These are phyloP conservation scores for Campoletis raptor DNA, from an alignment of 2,888 invertebrate genomes.

Conservation along the genomic window DNA sequence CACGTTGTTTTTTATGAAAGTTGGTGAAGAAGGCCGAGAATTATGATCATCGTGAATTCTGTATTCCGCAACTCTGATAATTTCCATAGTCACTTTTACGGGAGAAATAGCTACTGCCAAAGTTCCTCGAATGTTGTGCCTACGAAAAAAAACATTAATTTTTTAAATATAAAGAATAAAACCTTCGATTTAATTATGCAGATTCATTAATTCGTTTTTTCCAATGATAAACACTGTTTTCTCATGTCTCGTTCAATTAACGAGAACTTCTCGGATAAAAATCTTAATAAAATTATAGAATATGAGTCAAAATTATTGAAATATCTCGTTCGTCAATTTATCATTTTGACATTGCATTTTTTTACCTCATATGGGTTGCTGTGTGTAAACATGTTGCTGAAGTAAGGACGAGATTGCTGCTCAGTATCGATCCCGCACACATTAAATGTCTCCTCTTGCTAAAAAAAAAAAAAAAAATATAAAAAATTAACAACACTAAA, in stretches of 20 bases:
- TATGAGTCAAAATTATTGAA: not conserved
- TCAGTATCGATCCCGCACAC: slow-evolving; percentile 76
- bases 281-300: not conserved
- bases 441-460: slow-evolving; percentile 71
- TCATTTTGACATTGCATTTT: slow-evolving; percentile 4
- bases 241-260: too few species aligned
- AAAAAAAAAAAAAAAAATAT: slow-evolving; percentile 48
- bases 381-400: slow-evolving; percentile 76
- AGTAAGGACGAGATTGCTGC: slow-evolving; percentile 73
- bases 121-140: slow-evolving; percentile 74
- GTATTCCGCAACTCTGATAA: slow-evolving; percentile 72
- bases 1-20: slow-evolving; percentile 70
- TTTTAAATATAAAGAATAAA: not conserved
- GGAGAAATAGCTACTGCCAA: slow-evolving; percentile 72
- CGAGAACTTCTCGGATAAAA: too few species aligned
- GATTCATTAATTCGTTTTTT: too few species aligned
- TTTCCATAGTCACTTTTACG: slow-evolving; percentile 66
- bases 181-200: not conserved
- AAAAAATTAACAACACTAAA: slow-evolving; percentile 21
- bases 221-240: too few species aligned
- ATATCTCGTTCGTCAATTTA: not conserved
- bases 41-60: slow-evolving; percentile 70
- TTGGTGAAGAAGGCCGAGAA: slow-evolving; percentile 64
- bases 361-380: slow-evolving; percentile 73
- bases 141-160: slow-evolving; percentile 43